Evolutionary conservation across 2,113 vertebrate genomes (phyloP).

Genomic region (Scomber japonicus): DNA sequence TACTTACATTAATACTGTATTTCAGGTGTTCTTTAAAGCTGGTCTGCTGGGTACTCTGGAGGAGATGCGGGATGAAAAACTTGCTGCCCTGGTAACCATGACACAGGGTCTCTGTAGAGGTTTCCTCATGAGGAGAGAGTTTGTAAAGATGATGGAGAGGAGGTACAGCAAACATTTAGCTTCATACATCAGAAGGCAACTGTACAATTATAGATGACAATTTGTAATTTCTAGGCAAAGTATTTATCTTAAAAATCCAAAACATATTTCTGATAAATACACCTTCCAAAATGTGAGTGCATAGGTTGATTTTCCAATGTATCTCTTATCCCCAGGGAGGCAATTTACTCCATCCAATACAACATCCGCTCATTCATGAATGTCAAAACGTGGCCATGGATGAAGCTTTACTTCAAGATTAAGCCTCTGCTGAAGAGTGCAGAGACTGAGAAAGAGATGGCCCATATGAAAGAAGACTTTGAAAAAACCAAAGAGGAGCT

Average conservation of each 20-base stretch:
- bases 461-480: constrained; percentile 88
- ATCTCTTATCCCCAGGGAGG: constrained; percentile 76
- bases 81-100: constrained; percentile 86
- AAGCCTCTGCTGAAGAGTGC: constrained; percentile 88
- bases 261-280: background rate
- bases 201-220: background rate
- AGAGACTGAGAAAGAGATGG: constrained; percentile 86
- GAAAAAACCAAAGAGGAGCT: constrained; percentile 91
- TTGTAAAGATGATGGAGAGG: constrained; percentile 84
- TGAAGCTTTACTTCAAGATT: constrained; percentile 87
- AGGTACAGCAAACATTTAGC: constrained; percentile 45
- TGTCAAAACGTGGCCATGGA: constrained; percentile 89
- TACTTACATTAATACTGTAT: background rate
- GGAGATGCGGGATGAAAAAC: constrained; percentile 97
- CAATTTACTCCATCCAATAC: constrained; percentile 91
- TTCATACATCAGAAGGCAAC: background rate
- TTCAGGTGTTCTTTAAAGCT: constrained; percentile 95
- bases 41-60: constrained; percentile 92
- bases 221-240: background rate
- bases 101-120: constrained; percentile 83
- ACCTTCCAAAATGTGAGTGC: background rate
- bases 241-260: background rate
- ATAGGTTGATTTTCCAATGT: background rate
- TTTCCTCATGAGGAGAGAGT: constrained; percentile 83
- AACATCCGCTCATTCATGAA: constrained; percentile 90